These are phyloP conservation scores for Pheucticus melanocephalus DNA, from an alignment of 2,113 vertebrate species.

Conservation along the genomic window DNA sequence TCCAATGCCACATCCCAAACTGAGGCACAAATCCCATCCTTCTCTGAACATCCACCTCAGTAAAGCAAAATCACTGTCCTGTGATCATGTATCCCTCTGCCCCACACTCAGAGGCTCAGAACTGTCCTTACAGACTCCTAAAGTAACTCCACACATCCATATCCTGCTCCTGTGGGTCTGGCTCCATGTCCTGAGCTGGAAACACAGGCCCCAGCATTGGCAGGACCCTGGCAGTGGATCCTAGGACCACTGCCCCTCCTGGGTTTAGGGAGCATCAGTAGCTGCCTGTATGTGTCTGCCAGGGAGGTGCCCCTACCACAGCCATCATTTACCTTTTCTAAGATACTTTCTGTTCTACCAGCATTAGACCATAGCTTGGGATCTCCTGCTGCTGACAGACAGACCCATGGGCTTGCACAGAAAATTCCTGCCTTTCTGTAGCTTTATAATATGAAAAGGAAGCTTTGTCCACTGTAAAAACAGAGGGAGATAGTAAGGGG, in stretches of 20 bases:
- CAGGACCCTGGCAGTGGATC: not conserved
- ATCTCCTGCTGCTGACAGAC: not conserved
- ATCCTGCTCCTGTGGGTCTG: accelerated
- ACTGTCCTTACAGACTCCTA: not conserved
- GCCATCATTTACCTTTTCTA: not conserved
- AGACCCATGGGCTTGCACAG: not conserved
- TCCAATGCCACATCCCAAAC: not conserved
- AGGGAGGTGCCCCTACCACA: not conserved
- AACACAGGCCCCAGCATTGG: not conserved
- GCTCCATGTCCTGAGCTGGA: not conserved
- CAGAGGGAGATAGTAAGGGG: not conserved
- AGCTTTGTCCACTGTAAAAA: not conserved
- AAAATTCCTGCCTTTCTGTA: not conserved
- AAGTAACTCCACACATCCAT: accelerated
- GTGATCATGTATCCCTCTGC: not conserved
- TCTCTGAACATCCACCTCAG: not conserved
- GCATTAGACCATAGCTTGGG: not conserved
- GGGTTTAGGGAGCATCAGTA: not conserved
- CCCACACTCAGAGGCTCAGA: not conserved
- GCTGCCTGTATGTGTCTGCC: not conserved
- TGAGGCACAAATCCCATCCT: not conserved
- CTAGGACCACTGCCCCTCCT: not conserved
- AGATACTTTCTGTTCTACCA: not conserved
- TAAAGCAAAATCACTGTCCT: not conserved
- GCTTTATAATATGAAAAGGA: not conserved